Evolutionary conservation across 2,888 invertebrate species (phyloP), one percentile per base, ranked within the genome.

Genomic region (Amblyteles armatorius): DNA sequence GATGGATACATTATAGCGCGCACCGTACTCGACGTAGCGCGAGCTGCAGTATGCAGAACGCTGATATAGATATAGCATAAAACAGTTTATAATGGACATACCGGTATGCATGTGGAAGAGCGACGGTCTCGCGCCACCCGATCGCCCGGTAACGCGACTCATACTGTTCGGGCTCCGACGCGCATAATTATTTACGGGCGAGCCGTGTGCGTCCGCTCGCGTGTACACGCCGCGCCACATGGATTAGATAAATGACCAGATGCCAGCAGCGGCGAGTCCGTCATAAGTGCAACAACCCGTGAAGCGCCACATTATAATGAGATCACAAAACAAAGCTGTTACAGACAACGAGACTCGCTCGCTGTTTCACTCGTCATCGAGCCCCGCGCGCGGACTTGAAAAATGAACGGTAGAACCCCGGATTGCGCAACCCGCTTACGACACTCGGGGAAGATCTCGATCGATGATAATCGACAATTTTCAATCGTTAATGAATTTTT

Each of bases 281-380:
- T 89, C 89, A 88, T 88, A 89, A 89, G 87, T 89, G 90, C 88
- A 90, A 88, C 91, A 88, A 90, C 87, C 90, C 89, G 89, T 90
- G 88, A 90, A 91, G 88, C 88, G 89, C 88, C 88, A 87, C 84
- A 87, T 88, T 89, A 90, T 90, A 90, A 90, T 88, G 91, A 90
- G 89, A 89, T 89, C 89, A 87, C 88, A 89, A 89, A 89, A 88
- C 88, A 88, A 83, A 89, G 86, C 83, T 85, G 73, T 85, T 83
- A 79, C 80, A 79, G 77, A 83, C 83, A 85, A 65, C 68, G 67
- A 73, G 44, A 65, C 69, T 63, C 57, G 82, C 72, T 63, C 67
- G 77, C 67, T 57, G 74, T 79, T 79, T 72, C 68, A 80, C 85
- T 83, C 73, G 73, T 80, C 76, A 65, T 52, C 72, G 60, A 40